Conservation (phyloP, 2,113 vertebrate species). For the Aleadryas rufinucha region DNA sequence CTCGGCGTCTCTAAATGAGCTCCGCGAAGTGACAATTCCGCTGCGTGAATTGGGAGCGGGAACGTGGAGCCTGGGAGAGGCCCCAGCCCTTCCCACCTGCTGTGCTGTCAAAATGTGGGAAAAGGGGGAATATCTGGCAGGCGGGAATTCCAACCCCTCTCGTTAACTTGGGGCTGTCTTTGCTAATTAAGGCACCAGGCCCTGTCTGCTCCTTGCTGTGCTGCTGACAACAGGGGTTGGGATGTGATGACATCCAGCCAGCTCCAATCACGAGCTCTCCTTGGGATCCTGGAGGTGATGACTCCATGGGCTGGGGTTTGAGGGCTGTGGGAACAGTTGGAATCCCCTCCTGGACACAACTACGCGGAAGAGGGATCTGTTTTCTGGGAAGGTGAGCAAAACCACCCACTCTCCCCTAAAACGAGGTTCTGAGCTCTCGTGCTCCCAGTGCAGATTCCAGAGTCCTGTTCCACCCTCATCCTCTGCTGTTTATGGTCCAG, state of each 20-base stretch:
- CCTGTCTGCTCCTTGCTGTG: neutral
- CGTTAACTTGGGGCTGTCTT: neutral
- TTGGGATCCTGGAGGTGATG: neutral
- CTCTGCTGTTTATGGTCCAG: neutral
- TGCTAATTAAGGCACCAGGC: neutral
- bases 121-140: neutral
- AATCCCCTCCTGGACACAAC: neutral
- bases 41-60: neutral
- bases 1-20: neutral
- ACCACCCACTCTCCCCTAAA: neutral
- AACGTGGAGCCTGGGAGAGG: neutral
- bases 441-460: neutral
- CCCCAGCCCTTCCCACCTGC: neutral
- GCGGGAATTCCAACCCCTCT: neutral
- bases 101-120: conserved; percentile 22
- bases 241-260: neutral
- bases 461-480: fast-evolving
- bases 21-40: neutral
- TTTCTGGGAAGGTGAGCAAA: neutral
- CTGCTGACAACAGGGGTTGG: neutral
- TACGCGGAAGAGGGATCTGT: neutral
- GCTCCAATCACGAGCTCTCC: neutral
- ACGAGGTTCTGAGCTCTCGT: fast-evolving
- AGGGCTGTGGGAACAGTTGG: neutral
- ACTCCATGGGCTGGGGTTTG: neutral